Base-by-base conservation (phyloP, 2,888 invertebrate species). In the Campoplex nolae region DNA sequence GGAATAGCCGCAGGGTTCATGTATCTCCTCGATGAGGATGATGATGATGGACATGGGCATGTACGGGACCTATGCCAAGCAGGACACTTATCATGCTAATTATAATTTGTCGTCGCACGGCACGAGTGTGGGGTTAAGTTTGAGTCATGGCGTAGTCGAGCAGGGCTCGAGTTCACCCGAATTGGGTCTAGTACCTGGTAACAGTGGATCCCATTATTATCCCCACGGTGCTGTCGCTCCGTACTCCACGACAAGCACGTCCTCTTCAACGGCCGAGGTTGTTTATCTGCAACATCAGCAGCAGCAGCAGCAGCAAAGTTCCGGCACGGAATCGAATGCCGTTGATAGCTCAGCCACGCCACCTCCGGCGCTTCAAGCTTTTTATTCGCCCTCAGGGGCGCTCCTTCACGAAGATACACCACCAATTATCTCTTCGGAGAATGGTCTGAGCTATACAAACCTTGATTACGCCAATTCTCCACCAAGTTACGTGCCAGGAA, bases 381-480 rank as follows among this genome's bases (percentile, higher is more conserved):
- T 93, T 86, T 94, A 94, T 87, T 91, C 93, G 2, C 90, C 93
- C 88, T 89, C 93, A 82, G 92, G 92, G 3, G 91, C 95, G 82
- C 93, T 95, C 42, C 88, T 92, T 32, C 92, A 95, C 79, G 93
- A 94, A 78, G 95, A 95, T 32, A 94, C 96, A 7, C 95, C 96
- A 3, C 96, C 96, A 18, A 97, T 98, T 70, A 98, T 98, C 90
- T 97, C 97, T 92, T 97, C 97, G 0, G 98, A 98, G 92, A 97
- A 98, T 65, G 98, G 98, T 0, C 95, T 98, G 85, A 98, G 98
- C 94, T 98, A 98, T 94, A 98, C 98, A 0, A 98, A 98, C 94
- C 95, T 98, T 91, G 98, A 98, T 94, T 98, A 98, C 91, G 96
- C 96, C 4, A 94, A 94, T 78, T 93, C 95, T 92, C 87, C 93